Evolutionary conservation across 1,140 invertebrate species (phyloP).

Genomic region (Neuroterus valhalla): DNA sequence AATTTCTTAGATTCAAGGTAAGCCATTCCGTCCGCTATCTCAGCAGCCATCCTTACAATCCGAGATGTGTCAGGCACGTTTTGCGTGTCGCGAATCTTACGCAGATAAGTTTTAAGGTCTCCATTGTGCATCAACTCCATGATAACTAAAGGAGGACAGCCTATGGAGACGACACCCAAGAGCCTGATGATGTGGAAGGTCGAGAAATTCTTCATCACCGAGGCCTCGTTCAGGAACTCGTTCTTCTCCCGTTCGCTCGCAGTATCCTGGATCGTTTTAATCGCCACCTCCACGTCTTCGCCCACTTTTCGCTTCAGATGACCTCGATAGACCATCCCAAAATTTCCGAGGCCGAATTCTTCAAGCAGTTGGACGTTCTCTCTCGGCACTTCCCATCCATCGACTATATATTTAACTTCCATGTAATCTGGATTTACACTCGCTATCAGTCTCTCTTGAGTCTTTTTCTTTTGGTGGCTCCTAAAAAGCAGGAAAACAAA

Average conservation of each 20-base stretch:
- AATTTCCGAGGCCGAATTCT: constrained; percentile 82
- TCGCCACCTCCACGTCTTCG: constrained; percentile 76
- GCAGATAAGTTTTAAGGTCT: constrained; percentile 82
- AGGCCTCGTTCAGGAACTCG: constrained; percentile 81
- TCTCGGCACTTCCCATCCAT: constrained; percentile 82
- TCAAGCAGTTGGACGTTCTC: constrained; percentile 77
- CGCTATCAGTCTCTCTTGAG: constrained; percentile 62
- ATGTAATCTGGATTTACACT: constrained; percentile 69
- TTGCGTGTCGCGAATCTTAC: constrained; percentile 65
- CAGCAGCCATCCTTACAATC: constrained; percentile 80
- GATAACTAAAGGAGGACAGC: constrained; percentile 80
- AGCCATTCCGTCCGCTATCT: constrained; percentile 89
- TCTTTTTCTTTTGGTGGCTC: constrained; percentile 46
- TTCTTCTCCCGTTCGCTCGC: constrained; percentile 75
- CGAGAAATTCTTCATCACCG: constrained; percentile 79
- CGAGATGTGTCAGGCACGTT: constrained; percentile 65
- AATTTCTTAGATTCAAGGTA: constrained; percentile 84
- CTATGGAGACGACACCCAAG: constrained; percentile 82
- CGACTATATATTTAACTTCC: constrained; percentile 76
- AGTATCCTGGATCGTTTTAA: constrained; percentile 81
- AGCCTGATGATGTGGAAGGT: constrained; percentile 82
- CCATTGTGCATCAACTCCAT: constrained; percentile 88
- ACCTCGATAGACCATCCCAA: constrained; percentile 82
- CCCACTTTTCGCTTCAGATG: constrained; percentile 63
- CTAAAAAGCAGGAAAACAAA: constrained; percentile 32